phyloP scores from a whole-genome alignment of 2,888 invertebrate species.

The Zaprionus lineosus region DNA sequence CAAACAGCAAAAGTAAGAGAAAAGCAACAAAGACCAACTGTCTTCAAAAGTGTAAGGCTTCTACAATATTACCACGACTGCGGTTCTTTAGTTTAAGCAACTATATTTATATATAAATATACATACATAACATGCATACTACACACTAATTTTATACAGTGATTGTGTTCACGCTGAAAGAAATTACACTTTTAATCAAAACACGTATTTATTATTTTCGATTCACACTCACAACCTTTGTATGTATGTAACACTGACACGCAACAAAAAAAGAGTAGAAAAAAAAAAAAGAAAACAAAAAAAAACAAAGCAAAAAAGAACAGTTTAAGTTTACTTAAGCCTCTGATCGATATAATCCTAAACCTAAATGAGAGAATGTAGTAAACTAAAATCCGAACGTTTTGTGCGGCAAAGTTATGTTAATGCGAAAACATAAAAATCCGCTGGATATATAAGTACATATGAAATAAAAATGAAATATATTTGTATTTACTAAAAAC shows the following conservation, averaged over 20 bases:
- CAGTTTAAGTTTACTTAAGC: conserved; percentile 40
- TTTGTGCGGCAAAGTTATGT: conserved; percentile 72
- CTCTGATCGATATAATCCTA: conserved; percentile 43
- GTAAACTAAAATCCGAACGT: conserved; percentile 41
- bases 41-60: conserved; percentile 34
- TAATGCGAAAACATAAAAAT: conserved; percentile 75
- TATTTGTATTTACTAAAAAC: conserved; percentile 75
- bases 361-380: conserved; percentile 44
- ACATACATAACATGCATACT: conserved; percentile 39
- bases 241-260: conserved; percentile 34
- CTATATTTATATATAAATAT: conserved; percentile 25
- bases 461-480: conserved; percentile 58
- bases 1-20: too few relatives aligned
- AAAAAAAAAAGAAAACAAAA: background rate
- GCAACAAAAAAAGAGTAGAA: background rate
- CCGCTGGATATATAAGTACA: conserved; percentile 60
- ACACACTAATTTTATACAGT: conserved; percentile 45
- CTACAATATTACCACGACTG: conserved; percentile 62
- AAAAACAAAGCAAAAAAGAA: background rate
- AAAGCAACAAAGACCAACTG: too few relatives aligned
- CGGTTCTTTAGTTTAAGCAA: conserved; percentile 65
- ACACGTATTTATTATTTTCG: conserved; percentile 42
- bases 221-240: conserved; percentile 40
- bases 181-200: conserved; percentile 57
- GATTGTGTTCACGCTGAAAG: conserved; percentile 43